Percentiles rank a stretch among this genome's conserved stretches.
phyloP scores from a whole-genome alignment of 2,797 vertebrate species.

The Coilia nasus region DNA sequence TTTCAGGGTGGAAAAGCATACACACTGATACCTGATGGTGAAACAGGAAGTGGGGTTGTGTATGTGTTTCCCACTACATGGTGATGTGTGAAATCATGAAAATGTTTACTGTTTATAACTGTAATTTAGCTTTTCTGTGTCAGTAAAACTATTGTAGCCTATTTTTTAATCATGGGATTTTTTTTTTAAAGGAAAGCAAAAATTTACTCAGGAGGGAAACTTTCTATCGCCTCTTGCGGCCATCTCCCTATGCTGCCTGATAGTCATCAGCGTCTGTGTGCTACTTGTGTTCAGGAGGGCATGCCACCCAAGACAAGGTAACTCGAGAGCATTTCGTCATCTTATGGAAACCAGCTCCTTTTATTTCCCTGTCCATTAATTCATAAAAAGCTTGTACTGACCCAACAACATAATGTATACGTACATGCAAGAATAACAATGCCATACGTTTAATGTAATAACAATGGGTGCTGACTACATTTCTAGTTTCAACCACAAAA shows the following conservation, averaged over 20 bases:
- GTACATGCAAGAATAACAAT: background rate
- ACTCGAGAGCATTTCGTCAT: background rate
- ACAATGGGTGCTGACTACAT: background rate
- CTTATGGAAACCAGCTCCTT: background rate
- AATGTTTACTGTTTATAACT: background rate
- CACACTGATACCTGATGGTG: background rate
- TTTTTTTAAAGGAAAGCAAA: conserved; percentile 72
- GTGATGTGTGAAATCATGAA: background rate
- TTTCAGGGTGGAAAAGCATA: conserved; percentile 49
- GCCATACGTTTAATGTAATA: background rate
- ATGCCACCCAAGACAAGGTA: conserved; percentile 88
- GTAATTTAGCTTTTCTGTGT: background rate
- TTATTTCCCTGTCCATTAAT: background rate
- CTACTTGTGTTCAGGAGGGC: conserved; percentile 85
- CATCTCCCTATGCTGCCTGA: conserved; percentile 83
- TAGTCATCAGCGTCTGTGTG: conserved; percentile 84
- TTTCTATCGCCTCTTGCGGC: conserved; percentile 79
- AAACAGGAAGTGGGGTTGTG: background rate
- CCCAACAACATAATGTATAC: background rate
- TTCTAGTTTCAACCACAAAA: conserved; percentile 17
- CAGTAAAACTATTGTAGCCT: background rate
- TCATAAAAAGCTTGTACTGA: background rate
- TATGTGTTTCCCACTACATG: background rate
- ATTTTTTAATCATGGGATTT: background rate
- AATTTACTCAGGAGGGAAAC: conserved; percentile 75